phyloP scores from a whole-genome alignment of 2,888 invertebrate species.

The Andrena trimmerana region DNA sequence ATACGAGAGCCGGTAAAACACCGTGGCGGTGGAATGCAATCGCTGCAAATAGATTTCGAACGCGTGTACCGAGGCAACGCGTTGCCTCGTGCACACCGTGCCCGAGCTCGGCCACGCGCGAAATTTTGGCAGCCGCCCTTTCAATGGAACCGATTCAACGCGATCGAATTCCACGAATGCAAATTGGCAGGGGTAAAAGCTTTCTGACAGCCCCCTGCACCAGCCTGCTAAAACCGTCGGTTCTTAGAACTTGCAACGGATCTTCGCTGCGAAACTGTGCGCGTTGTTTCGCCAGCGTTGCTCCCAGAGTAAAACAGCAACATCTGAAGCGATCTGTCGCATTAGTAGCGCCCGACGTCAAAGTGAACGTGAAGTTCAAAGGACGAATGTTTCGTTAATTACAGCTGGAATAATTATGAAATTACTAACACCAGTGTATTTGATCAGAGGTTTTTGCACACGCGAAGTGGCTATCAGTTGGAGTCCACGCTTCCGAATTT shows the following conservation, averaged over 20 bases:
- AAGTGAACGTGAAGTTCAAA: too few species aligned
- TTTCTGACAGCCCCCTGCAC: background rate
- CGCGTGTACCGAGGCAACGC: slow-evolving; percentile 13
- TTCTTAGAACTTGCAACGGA: slow-evolving; percentile 22
- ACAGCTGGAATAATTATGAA: too few species aligned
- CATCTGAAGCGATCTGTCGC: too few species aligned
- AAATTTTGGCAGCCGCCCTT: slow-evolving; percentile 57
- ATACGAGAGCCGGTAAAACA: slow-evolving; percentile 39
- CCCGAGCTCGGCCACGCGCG: background rate
- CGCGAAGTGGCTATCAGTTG: too few species aligned
- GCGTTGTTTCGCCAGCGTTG: background rate
- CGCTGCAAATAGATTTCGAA: slow-evolving; percentile 50
- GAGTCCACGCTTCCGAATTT: too few species aligned
- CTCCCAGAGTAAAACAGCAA: too few species aligned
- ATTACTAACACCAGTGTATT: too few species aligned
- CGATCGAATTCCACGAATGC: slow-evolving; percentile 41
- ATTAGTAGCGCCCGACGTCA: too few species aligned
- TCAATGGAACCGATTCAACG: slow-evolving; percentile 42
- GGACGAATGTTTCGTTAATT: too few species aligned
- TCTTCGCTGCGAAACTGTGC: background rate
- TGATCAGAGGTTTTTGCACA: too few species aligned
- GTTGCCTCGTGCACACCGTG: background rate
- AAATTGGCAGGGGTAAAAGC: slow-evolving; percentile 18
- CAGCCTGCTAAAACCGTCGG: background rate
- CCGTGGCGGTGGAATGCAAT: slow-evolving; percentile 42